phyloP scores from a whole-genome alignment of 2,888 invertebrate genomes.

The Campoplex capitator region DNA sequence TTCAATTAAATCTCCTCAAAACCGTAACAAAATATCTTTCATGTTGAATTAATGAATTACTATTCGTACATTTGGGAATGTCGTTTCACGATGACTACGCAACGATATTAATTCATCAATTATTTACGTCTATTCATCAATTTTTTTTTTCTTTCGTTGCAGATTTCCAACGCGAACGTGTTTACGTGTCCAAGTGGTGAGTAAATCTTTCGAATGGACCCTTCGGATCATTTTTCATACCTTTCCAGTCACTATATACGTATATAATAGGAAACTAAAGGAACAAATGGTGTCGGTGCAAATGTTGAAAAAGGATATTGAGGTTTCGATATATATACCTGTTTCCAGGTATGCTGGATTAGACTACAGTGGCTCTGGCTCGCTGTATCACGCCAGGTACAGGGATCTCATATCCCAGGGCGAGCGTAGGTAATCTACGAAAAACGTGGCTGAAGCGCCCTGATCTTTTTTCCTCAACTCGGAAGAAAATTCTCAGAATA shows the following conservation, averaged over 20 bases:
- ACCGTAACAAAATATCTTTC: not conserved
- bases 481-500: slow-evolving; percentile 35
- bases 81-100: not conserved
- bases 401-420: slow-evolving; percentile 17
- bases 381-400: slow-evolving; percentile 46
- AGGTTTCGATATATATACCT: slow-evolving; percentile 37
- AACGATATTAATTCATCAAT: slow-evolving; percentile 8
- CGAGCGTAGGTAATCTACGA: slow-evolving; percentile 39
- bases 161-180: slow-evolving; percentile 87
- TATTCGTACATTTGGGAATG: not conserved
- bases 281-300: slow-evolving; percentile 63
- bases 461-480: not conserved
- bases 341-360: slow-evolving; percentile 55
- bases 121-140: slow-evolving; percentile 13
- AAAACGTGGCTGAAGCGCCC: slow-evolving; percentile 22
- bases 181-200: slow-evolving; percentile 91
- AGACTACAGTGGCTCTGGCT: slow-evolving; percentile 25
- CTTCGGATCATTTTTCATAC: slow-evolving; percentile 27
- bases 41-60: not conserved
- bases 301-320: slow-evolving; percentile 52
- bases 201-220: slow-evolving; percentile 79
- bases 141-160: slow-evolving; percentile 84
- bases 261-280: slow-evolving; percentile 10
- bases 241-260: not conserved
- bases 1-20: not conserved